These are phyloP conservation scores for Urocynchramus pylzowi DNA, from an alignment of 2,113 vertebrate genomes.

Conservation along the genomic window DNA sequence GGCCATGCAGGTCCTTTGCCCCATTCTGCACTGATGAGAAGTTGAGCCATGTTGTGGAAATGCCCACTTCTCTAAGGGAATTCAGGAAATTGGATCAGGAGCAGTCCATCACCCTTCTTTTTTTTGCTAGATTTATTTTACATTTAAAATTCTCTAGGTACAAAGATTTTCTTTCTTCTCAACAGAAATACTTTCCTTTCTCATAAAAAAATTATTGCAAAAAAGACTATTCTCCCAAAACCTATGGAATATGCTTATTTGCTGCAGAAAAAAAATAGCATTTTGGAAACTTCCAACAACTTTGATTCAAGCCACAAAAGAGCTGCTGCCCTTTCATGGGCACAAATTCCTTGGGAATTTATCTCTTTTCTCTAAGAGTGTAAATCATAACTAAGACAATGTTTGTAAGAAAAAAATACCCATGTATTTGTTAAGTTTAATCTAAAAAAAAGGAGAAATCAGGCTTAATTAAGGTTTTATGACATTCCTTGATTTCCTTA, in stretches of 20 bases:
- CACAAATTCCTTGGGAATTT: not conserved
- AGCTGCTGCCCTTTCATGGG: not conserved
- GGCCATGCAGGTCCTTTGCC: not conserved
- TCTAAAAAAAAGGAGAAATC: not conserved
- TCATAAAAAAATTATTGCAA: not conserved
- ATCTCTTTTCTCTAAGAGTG: not conserved
- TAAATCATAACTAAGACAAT: not conserved
- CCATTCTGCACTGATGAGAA: not conserved
- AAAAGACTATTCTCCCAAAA: not conserved
- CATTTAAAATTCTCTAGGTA: not conserved
- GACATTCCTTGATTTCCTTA: not conserved
- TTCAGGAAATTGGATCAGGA: not conserved
- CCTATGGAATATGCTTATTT: not conserved
- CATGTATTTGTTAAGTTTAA: not conserved
- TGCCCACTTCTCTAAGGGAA: not conserved
- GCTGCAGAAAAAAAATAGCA: not conserved
- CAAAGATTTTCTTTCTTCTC: not conserved
- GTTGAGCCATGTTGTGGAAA: rapidly evolving
- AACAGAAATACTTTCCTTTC: not conserved
- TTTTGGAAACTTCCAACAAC: not conserved
- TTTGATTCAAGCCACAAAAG: not conserved
- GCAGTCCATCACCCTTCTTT: not conserved
- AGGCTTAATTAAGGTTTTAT: not conserved
- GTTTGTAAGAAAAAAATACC: not conserved
- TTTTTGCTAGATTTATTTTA: not conserved